A percentile compares a stretch with the other conserved stretches of the same genome.
Conservation (phyloP, 2,888 invertebrate genomes). For the Myopa tessellatipennis region DNA sequence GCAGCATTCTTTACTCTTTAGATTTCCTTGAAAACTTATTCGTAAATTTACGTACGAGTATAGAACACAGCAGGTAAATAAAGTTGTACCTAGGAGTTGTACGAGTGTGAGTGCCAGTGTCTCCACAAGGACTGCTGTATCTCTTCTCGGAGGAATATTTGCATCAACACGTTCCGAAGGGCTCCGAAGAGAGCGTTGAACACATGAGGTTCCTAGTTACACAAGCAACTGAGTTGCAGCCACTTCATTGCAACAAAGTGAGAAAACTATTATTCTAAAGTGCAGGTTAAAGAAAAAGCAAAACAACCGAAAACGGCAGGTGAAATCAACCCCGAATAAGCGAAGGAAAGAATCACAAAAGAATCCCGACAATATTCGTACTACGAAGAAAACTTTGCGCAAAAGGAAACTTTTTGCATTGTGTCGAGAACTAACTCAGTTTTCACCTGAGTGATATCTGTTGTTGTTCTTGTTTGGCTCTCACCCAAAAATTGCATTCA, state of each 20-base stretch:
- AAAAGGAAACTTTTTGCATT: background rate
- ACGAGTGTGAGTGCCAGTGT: too few relatives aligned
- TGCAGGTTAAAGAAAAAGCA: background rate
- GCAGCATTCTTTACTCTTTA: too few relatives aligned
- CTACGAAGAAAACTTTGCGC: too few relatives aligned
- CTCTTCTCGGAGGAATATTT: background rate
- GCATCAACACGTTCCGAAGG: background rate
- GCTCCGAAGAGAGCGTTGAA: background rate
- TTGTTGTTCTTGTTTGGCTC: background rate
- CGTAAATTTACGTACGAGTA: too few relatives aligned
- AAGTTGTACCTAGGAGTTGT: too few relatives aligned
- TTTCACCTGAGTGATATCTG: background rate
- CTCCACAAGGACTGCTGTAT: too few relatives aligned
- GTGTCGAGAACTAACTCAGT: background rate
- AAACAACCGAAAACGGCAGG: background rate
- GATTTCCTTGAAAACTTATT: too few relatives aligned
- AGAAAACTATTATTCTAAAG: slow-evolving; percentile 3
- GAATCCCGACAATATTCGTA: background rate
- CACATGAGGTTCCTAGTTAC: background rate
- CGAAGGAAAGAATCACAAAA: background rate
- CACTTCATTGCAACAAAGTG: slow-evolving; percentile 1
- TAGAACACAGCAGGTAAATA: too few relatives aligned
- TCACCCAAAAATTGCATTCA: background rate
- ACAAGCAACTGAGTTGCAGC: background rate
- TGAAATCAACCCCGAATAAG: too few relatives aligned